Evolutionary conservation across 2,888 invertebrate genomes (phyloP).

Genomic region (Seira musarum): DNA sequence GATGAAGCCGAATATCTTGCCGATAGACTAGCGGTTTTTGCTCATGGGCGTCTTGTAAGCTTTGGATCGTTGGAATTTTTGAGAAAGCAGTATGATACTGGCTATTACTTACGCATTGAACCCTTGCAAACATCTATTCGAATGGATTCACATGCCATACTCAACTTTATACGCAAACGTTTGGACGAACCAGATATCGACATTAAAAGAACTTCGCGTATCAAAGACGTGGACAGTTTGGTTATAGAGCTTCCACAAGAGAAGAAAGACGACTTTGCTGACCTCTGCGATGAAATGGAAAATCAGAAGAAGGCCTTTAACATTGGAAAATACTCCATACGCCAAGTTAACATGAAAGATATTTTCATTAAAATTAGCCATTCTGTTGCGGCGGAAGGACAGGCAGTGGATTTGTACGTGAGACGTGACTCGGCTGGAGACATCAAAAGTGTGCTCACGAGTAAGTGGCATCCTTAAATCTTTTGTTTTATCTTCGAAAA

Average conservation of each 20-base stretch:
- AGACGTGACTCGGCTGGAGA: constrained; percentile 53
- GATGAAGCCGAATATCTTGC: constrained; percentile 67
- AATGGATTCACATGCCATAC: constrained; percentile 26
- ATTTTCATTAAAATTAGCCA: constrained; percentile 66
- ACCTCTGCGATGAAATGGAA: constrained; percentile 64
- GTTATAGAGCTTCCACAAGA: constrained; percentile 54
- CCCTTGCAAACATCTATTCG: constrained; percentile 18
- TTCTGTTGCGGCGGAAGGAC: constrained; percentile 52
- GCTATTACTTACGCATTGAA: constrained; percentile 53
- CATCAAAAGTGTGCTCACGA: constrained; percentile 38
- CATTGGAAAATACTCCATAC: constrained; percentile 52
- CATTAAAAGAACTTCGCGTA: constrained; percentile 28
- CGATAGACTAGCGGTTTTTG: constrained; percentile 59
- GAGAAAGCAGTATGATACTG: constrained; percentile 61
- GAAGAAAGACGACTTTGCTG: constrained; percentile 40
- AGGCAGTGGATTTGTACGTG: constrained; percentile 61
- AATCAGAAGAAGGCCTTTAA: constrained; percentile 36
- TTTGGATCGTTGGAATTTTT: constrained; percentile 59
- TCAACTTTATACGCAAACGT: constrained; percentile 13
- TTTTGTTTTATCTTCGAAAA: not conserved
- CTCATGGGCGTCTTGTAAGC: constrained; percentile 65
- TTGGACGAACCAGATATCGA: constrained; percentile 19
- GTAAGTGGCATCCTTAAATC: constrained; percentile 22
- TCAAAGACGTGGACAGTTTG: constrained; percentile 44
- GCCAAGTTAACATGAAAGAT: constrained; percentile 58